Conservation (phyloP, 2,797 vertebrate genomes). For the Sorex maritimensis region DNA sequence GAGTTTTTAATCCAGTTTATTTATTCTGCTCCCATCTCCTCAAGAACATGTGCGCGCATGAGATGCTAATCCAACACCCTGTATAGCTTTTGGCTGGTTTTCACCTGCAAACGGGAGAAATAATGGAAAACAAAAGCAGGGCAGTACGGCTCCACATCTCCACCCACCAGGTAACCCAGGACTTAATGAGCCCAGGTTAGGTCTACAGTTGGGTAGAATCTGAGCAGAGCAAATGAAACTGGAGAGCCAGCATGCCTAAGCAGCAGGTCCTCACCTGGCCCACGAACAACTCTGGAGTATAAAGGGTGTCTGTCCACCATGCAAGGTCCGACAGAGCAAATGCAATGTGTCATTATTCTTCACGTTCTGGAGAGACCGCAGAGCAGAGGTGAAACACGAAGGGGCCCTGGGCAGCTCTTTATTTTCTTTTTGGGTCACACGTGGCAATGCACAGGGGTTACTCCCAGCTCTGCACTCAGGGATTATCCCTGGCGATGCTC, state of each 20-base stretch:
- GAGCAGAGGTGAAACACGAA: too few species aligned
- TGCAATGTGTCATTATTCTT: neutral
- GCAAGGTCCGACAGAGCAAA: neutral
- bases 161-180: neutral
- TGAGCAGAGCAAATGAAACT: neutral
- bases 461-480: too few species aligned
- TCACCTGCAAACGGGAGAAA: neutral
- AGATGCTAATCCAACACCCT: neutral
- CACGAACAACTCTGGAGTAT: neutral
- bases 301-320: neutral
- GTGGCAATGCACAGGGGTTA: too few species aligned
- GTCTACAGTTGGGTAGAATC: too few species aligned
- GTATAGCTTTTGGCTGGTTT: conserved; percentile 7
- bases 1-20: neutral
- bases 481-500: too few species aligned
- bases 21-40: neutral
- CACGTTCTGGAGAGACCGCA: neutral
- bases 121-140: neutral
- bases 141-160: neutral
- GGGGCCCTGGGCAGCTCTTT: neutral
- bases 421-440: too few species aligned
- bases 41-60: neutral
- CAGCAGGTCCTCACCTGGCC: neutral
- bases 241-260: neutral
- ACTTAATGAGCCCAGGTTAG: neutral